Evolutionary conservation across 2,797 vertebrate genomes (phyloP), one percentile per base, ranked within the genome.

Genomic region (Clamator glandarius): DNA sequence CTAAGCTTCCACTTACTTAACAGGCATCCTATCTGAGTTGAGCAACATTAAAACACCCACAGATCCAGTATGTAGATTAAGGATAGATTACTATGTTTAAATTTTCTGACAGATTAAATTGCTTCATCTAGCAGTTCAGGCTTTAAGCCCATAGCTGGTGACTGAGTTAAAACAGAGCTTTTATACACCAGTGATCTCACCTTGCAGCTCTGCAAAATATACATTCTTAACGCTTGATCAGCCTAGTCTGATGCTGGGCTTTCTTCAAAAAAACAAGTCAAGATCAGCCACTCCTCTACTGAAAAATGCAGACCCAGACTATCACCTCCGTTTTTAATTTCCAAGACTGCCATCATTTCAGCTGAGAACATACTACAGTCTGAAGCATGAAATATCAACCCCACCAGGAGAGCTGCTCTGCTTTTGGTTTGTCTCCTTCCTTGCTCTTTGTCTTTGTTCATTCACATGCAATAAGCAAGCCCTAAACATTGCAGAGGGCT

Each of bases 51-150:
- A 70, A 91, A 57, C 36, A 54, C 18, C 24, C 86, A 28, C 31
- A 51, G 16, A 39, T 73, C 44, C 17, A 26, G 18, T 54, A 46
- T 0, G 0, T 0, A 64, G 48, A 88, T 76, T 58, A 74, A 74
- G 55, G 0, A 1, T 8, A 57, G 59, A 81, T 83, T 58, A 69
- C 57, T 48, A 48, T 0, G 2, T 24, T 79, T 55, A 33, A 51
- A 4, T 44, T 62, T 85, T 87, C 14, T 17, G 61, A 78, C 50
- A 92, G 75, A 54, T 41, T 42, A 75, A 73, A 74, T 3, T 5
- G 68, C 66, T 84, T 81, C 35, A 84, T 26, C 42, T 76, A 86
- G 36, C 50, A 68, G 57, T 11, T 67, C 44, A 63, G 62, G 81
- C 78, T 72, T 17, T 46, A 75, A 62, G 41, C 12, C 29, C 26